Base-by-base conservation (phyloP, 2,113 vertebrate species). In the Callorhinus ursinus region DNA sequence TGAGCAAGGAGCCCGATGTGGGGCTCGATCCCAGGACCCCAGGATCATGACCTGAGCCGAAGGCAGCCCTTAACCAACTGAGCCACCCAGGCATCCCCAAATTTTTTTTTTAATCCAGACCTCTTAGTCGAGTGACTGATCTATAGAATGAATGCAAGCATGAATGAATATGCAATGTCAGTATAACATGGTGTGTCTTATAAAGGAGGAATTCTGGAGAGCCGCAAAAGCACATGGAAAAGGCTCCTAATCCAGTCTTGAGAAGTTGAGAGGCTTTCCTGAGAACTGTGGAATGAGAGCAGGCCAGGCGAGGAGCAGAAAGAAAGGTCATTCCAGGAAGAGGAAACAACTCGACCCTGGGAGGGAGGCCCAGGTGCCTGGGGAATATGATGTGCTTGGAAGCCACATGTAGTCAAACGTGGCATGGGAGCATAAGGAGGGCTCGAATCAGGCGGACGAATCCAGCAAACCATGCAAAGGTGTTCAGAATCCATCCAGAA, bases 341-440 rank as follows among this genome's bases (percentile, higher is more conserved):
- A 85, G 13, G 19, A 33, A 72, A 24, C 9, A 33, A 65, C 18
- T 33, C 4, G 0, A 36, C 7, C 39, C 24, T 14, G 39, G 61
- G 28, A 83, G 15, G 5, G 42, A 28, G 46, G 42, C 65, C n/a
- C 4, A 16, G 7, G 79, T 21, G 12, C 65, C 4, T 7, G 1
- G n/a, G 26, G 55, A 49, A n/a, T 10, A 0, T 0, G 5, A 26
- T 3, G 26, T 1, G 0, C 36, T 65, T 4, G n/a, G 63, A n/a
- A 67, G 74, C 39, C 10, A 1, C 33, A 14, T 0, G 1, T 2
- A 33, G 33, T 12, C 18, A 31, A 42, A 33, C 0, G 0, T 12
- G 39, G 55, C 15, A 10, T 11, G 0, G 0, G 5, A 7, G n/a
- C n/a, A 5, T 21, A 49, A 18, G 57, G 5, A 57, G 21, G 10